These are phyloP conservation scores for Cisticola juncidis DNA, from an alignment of 2,113 vertebrate species.

Conservation along the genomic window DNA sequence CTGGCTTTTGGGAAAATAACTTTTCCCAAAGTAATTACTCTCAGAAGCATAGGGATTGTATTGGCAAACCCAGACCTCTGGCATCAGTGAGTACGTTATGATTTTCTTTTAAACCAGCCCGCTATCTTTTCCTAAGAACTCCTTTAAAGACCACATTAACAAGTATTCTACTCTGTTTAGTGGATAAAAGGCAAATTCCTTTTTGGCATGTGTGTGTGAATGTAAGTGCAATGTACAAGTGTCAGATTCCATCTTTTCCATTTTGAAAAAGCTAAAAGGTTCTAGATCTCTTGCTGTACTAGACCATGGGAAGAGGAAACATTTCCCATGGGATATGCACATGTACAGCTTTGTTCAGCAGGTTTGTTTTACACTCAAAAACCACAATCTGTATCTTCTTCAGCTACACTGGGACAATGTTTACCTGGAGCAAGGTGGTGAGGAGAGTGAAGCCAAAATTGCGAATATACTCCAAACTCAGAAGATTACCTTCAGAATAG, in stretches of 20 bases:
- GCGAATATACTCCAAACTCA: background rate
- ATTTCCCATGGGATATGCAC: background rate
- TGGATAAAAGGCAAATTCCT: background rate
- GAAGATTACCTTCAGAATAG: background rate
- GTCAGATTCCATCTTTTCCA: background rate
- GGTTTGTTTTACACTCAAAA: background rate
- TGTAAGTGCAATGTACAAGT: background rate
- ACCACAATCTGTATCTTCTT: background rate
- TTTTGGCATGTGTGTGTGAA: background rate
- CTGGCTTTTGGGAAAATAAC: too few species aligned
- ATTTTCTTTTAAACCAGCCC: background rate
- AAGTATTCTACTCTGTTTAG: background rate
- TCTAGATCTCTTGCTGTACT: background rate
- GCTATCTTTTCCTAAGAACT: background rate
- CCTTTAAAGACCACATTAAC: background rate
- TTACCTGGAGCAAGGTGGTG: background rate
- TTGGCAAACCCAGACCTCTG: background rate
- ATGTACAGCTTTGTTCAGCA: background rate
- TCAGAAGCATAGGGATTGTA: background rate
- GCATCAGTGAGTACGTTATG: background rate
- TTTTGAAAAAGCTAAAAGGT: background rate
- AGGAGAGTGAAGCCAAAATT: background rate
- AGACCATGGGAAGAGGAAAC: background rate
- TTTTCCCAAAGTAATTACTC: background rate
- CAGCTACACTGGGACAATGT: background rate